Conservation (phyloP, 2,888 invertebrate species). For the Andrena bucephala region DNA sequence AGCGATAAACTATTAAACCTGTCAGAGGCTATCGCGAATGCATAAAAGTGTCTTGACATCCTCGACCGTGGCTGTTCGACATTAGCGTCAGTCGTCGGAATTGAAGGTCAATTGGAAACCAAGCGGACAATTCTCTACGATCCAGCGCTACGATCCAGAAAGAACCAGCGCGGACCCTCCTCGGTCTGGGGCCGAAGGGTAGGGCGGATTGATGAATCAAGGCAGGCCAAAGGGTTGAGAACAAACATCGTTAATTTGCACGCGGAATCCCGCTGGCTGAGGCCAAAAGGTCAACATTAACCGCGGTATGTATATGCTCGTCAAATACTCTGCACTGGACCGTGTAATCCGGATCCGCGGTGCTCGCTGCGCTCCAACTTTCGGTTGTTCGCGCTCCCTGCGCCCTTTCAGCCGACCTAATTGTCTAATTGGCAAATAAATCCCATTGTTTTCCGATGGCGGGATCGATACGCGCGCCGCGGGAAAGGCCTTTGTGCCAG, state of each 20-base stretch:
- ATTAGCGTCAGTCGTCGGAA: background rate
- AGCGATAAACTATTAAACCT: constrained; percentile 46
- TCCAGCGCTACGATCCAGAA: too few relatives aligned
- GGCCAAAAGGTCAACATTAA: constrained; percentile 84
- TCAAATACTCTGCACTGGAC: constrained; percentile 83
- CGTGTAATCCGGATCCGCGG: constrained; percentile 78
- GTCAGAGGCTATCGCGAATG: constrained; percentile 58
- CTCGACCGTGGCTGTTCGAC: background rate
- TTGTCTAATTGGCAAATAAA: constrained; percentile 84
- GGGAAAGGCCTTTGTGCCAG: constrained; percentile 43
- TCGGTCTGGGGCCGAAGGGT: constrained; percentile 15
- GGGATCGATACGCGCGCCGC: constrained; percentile 66
- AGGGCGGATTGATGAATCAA: constrained; percentile 55
- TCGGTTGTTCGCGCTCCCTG: constrained; percentile 50
- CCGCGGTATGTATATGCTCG: constrained; percentile 75
- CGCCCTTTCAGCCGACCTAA: constrained; percentile 72
- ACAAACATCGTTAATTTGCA: constrained; percentile 84
- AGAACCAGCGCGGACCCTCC: background rate
- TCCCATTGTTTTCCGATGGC: constrained; percentile 79
- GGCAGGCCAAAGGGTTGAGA: constrained; percentile 78
- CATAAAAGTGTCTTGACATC: constrained; percentile 8
- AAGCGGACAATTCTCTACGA: background rate
- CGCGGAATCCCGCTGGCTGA: constrained; percentile 76
- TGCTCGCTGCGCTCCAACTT: constrained; percentile 67
- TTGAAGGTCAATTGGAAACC: background rate